Base-by-base conservation (phyloP, 2,888 invertebrate species). In the Parelbella ahira region DNA sequence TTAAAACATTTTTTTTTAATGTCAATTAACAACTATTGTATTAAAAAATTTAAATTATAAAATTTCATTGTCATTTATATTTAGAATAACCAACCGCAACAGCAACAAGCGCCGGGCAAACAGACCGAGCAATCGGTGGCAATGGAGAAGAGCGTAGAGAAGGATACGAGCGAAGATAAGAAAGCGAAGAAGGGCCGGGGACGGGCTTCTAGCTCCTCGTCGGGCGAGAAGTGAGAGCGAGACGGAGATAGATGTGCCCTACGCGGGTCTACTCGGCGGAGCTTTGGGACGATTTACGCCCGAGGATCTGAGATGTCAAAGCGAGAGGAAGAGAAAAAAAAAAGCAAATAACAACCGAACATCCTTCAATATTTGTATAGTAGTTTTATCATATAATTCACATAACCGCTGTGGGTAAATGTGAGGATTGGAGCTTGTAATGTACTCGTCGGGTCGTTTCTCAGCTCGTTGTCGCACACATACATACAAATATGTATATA, bases 181-280 rank as follows among this genome's bases (percentile, higher is more conserved):
- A 68, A 68, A 44, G 45, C 45, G 46, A 81, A 69, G 48, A 84
- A 79, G 49, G 75, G 78, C 12, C 66, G 86, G 10, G 86, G 84
- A 1, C 60, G 87, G 9, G 81, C 74, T 4, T 86, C 84, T 0
- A 81, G 81, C 52, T 84, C 87, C 0, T 86, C 86, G 1, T 84
- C 84, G 0, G 80, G 75, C 3, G 87, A 87, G 56, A 87, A 86
- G 64, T 87, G n/a, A n/a, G 53, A 37, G 23, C 7, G 32, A 18
- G 44, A 36, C 12, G 6, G 12, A 7, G 27, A 23, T 27, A 12
- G 15, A 8, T 8, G 18, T 29, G 8, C n/a, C n/a, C n/a, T n/a
- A n/a, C n/a, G n/a, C n/a, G n/a, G n/a, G n/a, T n/a, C n/a, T n/a
- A n/a, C n/a, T n/a, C n/a, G n/a, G n/a, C n/a, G n/a, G n/a, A n/a